Evolutionary conservation across 2,888 invertebrate genomes (phyloP), one percentile per base, ranked within the genome.

Genomic region (Chorisops tibialis): DNA sequence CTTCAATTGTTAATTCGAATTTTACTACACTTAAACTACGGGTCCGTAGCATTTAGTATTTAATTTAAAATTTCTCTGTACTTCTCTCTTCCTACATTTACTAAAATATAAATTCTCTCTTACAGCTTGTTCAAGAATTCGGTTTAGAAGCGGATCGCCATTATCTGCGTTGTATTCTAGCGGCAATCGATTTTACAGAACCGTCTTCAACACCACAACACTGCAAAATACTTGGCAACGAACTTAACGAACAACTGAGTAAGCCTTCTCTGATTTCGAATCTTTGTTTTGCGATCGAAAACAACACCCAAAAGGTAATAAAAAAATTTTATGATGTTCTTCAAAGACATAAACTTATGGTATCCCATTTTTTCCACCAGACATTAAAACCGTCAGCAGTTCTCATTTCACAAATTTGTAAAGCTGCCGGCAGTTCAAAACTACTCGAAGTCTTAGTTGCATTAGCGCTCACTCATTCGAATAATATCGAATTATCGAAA

Each of bases 71-170:
- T n/a, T n/a, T n/a, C n/a, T n/a, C n/a, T n/a, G n/a, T n/a, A n/a
- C n/a, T n/a, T n/a, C n/a, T n/a, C n/a, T n/a, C n/a, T n/a, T n/a
- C n/a, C n/a, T n/a, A n/a, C n/a, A n/a, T n/a, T n/a, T n/a, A n/a
- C n/a, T n/a, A n/a, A n/a, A n/a, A n/a, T n/a, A n/a, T n/a, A n/a
- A n/a, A n/a, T 41, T 41, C 41, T 70, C 73, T 69, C 73, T 77
- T 77, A 66, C 81, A 96, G 95, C 85, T 95, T 81, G 89, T 94
- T 75, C 86, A 86, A 82, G 85, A 87, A 78, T 91, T 93, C 87
- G 96, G 96, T 81, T 86, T 93, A 83, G 95, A 96, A 87, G 95
- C 95, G 82, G 95, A 96, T 84, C 89, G 94, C 83, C 94, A 96
- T 85, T 87, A 94, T 80, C 87, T 95, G 84, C 93, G 92, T 84